Evolutionary conservation across 1,140 invertebrate species (phyloP).

Genomic region (Cydia pomonella): DNA sequence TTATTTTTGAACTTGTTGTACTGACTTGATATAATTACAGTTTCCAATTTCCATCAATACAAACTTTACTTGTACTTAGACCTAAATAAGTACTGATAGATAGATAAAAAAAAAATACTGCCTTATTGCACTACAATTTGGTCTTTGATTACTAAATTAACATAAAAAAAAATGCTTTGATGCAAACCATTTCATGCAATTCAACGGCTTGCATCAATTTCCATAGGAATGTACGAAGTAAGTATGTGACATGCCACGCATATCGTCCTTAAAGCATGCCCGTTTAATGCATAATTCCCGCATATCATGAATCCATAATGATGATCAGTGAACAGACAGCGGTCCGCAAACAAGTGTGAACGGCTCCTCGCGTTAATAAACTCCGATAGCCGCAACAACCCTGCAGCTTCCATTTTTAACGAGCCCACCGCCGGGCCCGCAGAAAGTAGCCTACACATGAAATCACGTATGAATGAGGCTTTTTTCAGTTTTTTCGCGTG

Average conservation of each 20-base stretch:
- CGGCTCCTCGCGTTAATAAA: conserved; percentile 73
- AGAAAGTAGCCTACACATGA: conserved; percentile 79
- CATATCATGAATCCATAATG: conserved; percentile 23
- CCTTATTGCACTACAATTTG: no score
- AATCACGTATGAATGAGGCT: conserved; percentile 79
- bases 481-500: conserved; percentile 78
- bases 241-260: background rate
- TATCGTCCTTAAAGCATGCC: background rate
- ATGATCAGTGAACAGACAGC: conserved; percentile 35
- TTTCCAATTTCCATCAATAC: no score
- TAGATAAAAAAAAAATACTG: no score
- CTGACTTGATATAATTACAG: no score
- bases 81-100: no score
- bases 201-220: no score
- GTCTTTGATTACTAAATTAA: no score
- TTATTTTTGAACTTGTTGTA: no score
- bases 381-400: conserved; percentile 75
- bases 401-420: conserved; percentile 76
- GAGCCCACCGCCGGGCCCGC: conserved; percentile 71
- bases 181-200: background rate
- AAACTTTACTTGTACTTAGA: no score
- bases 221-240: background rate
- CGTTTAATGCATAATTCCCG: conserved; percentile 6
- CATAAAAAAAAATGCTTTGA: no score
- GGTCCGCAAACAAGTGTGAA: conserved; percentile 49